phyloP scores from a whole-genome alignment of 2,113 vertebrate species.

The Lycaon pictus region DNA sequence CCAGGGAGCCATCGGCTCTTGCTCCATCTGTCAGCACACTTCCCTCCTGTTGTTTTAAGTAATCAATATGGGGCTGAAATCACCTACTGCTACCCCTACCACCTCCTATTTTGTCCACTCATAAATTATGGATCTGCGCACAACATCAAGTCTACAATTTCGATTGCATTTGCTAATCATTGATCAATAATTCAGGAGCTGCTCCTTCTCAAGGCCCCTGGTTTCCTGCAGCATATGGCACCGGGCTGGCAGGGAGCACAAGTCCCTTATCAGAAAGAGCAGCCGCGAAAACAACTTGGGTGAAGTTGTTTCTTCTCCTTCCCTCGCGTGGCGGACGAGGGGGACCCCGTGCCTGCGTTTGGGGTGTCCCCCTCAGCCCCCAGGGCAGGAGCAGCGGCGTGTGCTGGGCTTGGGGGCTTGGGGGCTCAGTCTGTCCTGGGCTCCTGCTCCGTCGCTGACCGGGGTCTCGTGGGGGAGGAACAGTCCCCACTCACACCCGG shows the following conservation, averaged over 20 bases:
- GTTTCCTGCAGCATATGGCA: slow-evolving; percentile 96
- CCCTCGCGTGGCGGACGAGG: slow-evolving; percentile 30
- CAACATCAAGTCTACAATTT: slow-evolving; percentile 97
- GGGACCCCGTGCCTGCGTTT: slow-evolving; percentile 53
- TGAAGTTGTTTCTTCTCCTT: slow-evolving; percentile 82
- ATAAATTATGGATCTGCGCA: slow-evolving; percentile 98
- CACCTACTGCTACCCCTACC: slow-evolving; percentile 95
- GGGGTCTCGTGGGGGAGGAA: background rate
- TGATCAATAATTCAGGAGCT: slow-evolving; percentile 99
- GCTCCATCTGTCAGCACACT: slow-evolving; percentile 95
- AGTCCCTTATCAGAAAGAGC: slow-evolving; percentile 89
- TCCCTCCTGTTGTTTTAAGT: slow-evolving; percentile 97
- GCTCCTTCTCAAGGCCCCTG: slow-evolving; percentile 93
- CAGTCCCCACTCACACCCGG: background rate
- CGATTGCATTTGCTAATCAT: slow-evolving; percentile 99
- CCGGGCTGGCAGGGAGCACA: slow-evolving; percentile 87
- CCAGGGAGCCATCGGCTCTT: slow-evolving; percentile 90
- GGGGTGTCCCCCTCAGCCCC: background rate
- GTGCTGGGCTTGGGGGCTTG: fast-evolving
- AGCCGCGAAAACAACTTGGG: slow-evolving; percentile 87
- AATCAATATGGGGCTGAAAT: slow-evolving; percentile 98
- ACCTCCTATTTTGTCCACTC: slow-evolving; percentile 98
- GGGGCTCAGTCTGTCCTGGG: background rate
- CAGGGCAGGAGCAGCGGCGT: fast-evolving
- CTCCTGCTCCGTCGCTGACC: background rate